Conservation (phyloP, 2,113 vertebrate species). For the Podarcis muralis region DNA sequence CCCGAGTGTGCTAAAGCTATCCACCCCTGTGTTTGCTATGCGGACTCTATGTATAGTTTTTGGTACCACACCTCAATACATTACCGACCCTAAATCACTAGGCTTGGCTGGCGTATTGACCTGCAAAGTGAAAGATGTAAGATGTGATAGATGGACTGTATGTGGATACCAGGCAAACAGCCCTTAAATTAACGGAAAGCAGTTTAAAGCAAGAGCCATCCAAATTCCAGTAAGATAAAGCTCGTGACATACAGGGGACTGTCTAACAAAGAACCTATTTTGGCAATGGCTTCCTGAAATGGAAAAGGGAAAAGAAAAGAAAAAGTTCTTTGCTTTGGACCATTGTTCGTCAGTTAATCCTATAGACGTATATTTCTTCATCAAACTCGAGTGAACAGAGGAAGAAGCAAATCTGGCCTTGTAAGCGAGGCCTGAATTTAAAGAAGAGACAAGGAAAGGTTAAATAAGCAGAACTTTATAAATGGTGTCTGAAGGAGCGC, state of each 20-base stretch:
- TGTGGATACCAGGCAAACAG: background rate
- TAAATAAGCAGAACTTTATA: background rate
- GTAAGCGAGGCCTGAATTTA: background rate
- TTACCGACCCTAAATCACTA: background rate
- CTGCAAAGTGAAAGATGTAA: background rate
- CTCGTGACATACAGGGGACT: background rate
- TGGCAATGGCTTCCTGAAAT: background rate
- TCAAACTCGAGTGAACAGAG: background rate
- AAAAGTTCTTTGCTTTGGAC: conserved; percentile 14
- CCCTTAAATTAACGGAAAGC: background rate
- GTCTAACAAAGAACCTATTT: background rate
- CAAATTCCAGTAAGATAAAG: background rate
- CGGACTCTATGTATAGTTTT: background rate
- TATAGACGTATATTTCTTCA: conserved; percentile 8
- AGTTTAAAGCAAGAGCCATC: background rate
- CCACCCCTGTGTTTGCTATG: no score
- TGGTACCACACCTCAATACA: background rate
- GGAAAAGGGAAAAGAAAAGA: background rate
- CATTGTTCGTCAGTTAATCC: background rate
- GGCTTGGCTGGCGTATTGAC: background rate
- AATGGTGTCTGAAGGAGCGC: background rate
- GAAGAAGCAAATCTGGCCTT: background rate
- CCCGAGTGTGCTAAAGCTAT: background rate
- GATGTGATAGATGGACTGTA: background rate
- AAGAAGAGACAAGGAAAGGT: background rate